A percentile compares a stretch with the other conserved stretches of the same genome.
phyloP scores from a whole-genome alignment of 92 coral and sea anemone genomes.

The Palythoa grandiflora region DNA sequence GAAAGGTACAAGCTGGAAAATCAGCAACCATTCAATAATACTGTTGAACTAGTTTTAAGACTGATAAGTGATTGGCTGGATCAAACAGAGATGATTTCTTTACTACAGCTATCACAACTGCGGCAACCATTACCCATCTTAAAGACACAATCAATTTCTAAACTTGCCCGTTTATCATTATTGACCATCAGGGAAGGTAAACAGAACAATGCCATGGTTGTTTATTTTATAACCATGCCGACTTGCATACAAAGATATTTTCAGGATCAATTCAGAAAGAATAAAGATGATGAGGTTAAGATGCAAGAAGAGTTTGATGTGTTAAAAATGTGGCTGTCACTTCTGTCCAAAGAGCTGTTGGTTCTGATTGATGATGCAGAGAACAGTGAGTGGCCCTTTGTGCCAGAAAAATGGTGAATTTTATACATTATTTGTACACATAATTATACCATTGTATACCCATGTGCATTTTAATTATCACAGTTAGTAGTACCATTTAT shows the following conservation, averaged over 20 bases:
- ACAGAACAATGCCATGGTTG: neutral
- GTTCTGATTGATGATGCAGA: constrained; percentile 76
- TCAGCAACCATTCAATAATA: neutral
- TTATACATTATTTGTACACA: neutral
- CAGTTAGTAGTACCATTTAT: no score
- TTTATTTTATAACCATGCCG: constrained; percentile 30
- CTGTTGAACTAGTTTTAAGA: constrained; percentile 21
- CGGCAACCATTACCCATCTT: constrained; percentile 78
- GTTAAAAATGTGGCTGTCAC: constrained; percentile 72
- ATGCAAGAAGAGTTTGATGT: constrained; percentile 57
- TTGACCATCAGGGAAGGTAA: neutral
- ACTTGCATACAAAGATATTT: constrained; percentile 46
- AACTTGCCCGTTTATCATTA: constrained; percentile 28
- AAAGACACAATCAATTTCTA: constrained; percentile 7
- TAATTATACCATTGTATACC: neutral
- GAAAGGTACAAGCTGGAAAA: neutral
- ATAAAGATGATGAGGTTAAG: constrained; percentile 7
- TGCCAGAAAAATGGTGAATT: constrained; percentile 96
- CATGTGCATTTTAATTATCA: neutral
- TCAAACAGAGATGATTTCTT: constrained; percentile 13
- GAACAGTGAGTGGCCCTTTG: constrained; percentile 92
- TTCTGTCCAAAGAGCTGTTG: constrained; percentile 73
- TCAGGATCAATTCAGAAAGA: constrained; percentile 14
- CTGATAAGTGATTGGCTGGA: constrained; percentile 36
- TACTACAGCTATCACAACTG: constrained; percentile 72